Percentiles rank a stretch among this genome's conserved stretches.
phyloP scores from a whole-genome alignment of 1,140 invertebrate species.

The Aphis craccivora region DNA sequence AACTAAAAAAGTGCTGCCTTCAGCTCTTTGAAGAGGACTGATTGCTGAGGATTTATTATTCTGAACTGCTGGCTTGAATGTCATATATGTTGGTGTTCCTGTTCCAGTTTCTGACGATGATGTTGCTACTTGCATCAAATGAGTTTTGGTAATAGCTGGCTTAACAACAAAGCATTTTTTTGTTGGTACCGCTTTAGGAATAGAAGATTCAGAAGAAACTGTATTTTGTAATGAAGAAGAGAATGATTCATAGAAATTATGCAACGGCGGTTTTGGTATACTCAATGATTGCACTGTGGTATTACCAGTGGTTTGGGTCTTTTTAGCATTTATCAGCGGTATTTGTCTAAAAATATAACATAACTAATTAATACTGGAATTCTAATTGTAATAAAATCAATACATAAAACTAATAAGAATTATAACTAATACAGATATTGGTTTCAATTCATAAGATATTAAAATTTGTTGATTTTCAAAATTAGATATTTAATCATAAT shows the following conservation, averaged over 20 bases:
- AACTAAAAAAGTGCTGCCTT: neutral
- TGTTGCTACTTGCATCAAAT: neutral
- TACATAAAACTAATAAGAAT: neutral
- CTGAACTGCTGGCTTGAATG: neutral
- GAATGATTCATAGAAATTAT: neutral
- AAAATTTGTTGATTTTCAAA: too few species aligned
- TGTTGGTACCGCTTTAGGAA: neutral
- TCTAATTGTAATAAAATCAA: neutral
- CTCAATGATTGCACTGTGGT: neutral
- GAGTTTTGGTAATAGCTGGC: neutral
- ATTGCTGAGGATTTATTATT: neutral
- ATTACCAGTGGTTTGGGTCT: neutral
- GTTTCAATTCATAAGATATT: neutral
- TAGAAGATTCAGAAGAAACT: neutral
- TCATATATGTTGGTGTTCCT: neutral
- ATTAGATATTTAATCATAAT: too few species aligned
- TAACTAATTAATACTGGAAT: neutral
- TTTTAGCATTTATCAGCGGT: neutral
- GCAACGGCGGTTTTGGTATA: neutral
- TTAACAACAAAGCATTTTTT: neutral
- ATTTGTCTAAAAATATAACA: constrained; percentile 28
- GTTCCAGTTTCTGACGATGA: neutral
- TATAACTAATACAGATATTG: neutral
- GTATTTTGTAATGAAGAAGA: neutral
- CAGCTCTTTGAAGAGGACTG: neutral